Evolutionary conservation across 1,140 invertebrate genomes (phyloP).

Genomic region (Rhopalosiphum maidis): DNA sequence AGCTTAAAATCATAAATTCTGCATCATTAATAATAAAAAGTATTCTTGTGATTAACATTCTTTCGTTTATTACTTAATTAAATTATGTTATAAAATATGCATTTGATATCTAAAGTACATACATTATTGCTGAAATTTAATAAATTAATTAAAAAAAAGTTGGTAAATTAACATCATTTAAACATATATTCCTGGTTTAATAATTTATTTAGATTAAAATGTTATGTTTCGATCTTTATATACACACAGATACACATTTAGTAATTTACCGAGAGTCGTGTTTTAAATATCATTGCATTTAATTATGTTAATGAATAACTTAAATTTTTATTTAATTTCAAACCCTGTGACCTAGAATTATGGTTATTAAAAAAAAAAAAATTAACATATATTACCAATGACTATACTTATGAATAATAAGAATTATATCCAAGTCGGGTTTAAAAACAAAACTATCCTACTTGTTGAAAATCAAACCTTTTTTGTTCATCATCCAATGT

Average conservation of each 20-base stretch:
- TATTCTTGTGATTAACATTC: not conserved
- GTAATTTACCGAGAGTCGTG: not conserved
- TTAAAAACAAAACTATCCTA: not conserved
- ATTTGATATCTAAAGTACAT: not conserved
- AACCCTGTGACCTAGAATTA: not conserved
- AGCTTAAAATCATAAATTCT: not conserved
- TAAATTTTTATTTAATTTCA: not conserved
- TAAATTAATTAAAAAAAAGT: not conserved
- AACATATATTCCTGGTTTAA: not conserved
- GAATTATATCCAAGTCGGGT: not conserved
- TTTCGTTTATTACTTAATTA: not conserved
- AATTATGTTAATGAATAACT: not conserved
- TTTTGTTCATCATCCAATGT: not conserved
- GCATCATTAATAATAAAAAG: not conserved
- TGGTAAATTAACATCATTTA: not conserved
- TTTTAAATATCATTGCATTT: not conserved
- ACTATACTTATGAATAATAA: not conserved
- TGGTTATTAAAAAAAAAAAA: not conserved
- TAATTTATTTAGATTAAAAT: conserved; percentile 9
- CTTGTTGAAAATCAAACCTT: not conserved
- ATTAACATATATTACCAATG: not conserved
- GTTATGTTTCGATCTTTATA: not conserved
- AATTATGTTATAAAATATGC: not conserved
- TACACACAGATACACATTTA: not conserved
- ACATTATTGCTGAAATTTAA: not conserved